Conservation (phyloP, 2,113 vertebrate genomes). For the Xiphophorus hellerii region DNA sequence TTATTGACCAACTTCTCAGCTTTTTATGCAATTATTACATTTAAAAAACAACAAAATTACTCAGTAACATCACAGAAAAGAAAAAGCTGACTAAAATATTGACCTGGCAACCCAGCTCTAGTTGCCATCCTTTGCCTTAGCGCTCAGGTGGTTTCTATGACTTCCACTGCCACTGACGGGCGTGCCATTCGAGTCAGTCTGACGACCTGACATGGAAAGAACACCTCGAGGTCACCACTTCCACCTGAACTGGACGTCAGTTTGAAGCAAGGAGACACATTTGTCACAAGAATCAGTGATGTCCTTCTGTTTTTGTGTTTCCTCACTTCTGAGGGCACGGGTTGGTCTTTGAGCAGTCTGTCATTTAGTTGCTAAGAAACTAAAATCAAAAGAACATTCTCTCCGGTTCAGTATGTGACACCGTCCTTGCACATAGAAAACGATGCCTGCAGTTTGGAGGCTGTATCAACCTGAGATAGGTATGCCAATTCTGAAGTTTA, state of each 20-base stretch:
- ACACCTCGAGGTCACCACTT: not conserved
- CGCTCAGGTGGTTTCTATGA: constrained; percentile 19
- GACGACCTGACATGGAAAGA: not conserved
- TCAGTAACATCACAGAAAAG: not conserved
- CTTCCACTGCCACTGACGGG: not conserved
- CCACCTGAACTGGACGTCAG: not conserved
- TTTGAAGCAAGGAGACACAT: not conserved
- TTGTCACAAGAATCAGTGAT: not conserved
- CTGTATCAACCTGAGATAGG: not conserved
- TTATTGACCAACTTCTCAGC: too few relatives aligned
- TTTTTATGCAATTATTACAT: too few relatives aligned
- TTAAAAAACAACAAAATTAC: too few relatives aligned
- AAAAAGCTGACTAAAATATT: not conserved
- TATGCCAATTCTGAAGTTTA: not conserved
- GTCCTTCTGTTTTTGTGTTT: constrained; percentile 26
- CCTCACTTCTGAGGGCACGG: not conserved
- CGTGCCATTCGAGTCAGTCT: not conserved
- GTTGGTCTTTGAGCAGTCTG: constrained; percentile 16
- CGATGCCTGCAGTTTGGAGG: not conserved
- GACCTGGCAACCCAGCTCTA: constrained; percentile 4
- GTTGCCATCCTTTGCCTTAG: not conserved
- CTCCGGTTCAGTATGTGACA: not conserved
- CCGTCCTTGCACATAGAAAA: constrained; percentile 13
- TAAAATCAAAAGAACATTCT: constrained; percentile 22
- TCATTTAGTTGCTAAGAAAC: constrained; percentile 59